Base-by-base conservation (phyloP, 2,113 vertebrate species). In the Zosterops hypoxanthus region DNA sequence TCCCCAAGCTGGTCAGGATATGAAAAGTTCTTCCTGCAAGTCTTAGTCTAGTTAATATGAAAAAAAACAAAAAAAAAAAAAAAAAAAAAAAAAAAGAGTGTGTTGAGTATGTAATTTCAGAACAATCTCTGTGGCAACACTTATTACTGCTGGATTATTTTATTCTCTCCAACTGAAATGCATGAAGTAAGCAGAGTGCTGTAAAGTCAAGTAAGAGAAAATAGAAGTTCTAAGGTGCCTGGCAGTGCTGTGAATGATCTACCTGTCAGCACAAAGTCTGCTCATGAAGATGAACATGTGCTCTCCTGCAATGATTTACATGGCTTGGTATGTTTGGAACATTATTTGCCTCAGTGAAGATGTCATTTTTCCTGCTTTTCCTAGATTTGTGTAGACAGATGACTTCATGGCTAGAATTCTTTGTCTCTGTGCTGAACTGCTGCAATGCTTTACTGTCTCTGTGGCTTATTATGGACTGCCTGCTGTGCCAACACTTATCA, bases 241-340 rank as follows among this genome's bases (percentile, higher is more conserved):
- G 53, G n/a, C 59, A 90, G 81, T 63, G 89, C 70, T 72, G 69
- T 89, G 73, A 95, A 31, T 72, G 84, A 94, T 95, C 86, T 72
- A 78, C 77, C 77, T 95, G 89, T 91, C 94, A 92, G 87, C 28
- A 49, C 3, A 0, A 23, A 89, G 50, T 42, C 87, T 94, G 55
- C 60, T 97, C 81, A 72, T 76, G 84, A 92, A 87, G 89, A 92
- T 69, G 77, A 95, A 85, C 81, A 69, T 79, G 89, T 85, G 87
- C 87, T 95, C 28, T 95, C 8, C 73, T 91, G 33, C 63, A 82
- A 79, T 95, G 93, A 95, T 91, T 94, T 96, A 92, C 95, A 90
- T 94, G 89, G 55, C 70, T 70, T 84, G 52, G 19, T 87, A 82
- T 95, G 63, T 94, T 88, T 47, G 57, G 66, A 85, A 61, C 59